A percentile compares a stretch with the other conserved stretches of the same genome.
These are phyloP conservation scores for Taxidea taxus DNA, from an alignment of 2,113 vertebrate species.

Conservation along the genomic window DNA sequence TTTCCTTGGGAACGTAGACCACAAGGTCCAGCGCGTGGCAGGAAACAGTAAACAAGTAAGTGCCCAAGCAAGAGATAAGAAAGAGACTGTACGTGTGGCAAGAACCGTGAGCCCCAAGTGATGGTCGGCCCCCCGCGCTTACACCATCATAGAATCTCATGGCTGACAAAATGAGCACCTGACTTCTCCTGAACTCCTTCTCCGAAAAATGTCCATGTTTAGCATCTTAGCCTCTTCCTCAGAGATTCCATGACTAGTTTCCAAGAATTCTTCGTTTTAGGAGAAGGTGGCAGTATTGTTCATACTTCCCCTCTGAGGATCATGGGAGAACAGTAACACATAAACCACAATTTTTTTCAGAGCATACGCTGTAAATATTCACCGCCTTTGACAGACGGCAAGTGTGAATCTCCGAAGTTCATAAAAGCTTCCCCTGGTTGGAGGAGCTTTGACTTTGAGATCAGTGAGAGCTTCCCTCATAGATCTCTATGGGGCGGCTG, in stretches of 20 bases:
- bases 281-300: not conserved
- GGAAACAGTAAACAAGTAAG: not conserved
- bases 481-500: not conserved
- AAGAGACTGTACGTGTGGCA: fast-evolving
- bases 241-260: not conserved
- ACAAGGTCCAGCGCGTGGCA: not conserved
- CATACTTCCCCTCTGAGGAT: not conserved
- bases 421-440: not conserved
- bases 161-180: not conserved
- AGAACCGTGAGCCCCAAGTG: fast-evolving
- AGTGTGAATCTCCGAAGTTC: not conserved
- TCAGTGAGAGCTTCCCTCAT: fast-evolving
- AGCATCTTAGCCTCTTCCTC: not conserved
- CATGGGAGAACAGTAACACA: not conserved
- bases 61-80: not conserved
- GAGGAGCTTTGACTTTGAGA: not conserved
- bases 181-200: not conserved
- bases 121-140: not conserved
- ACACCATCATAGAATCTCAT: no score
- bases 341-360: not conserved
- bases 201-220: not conserved
- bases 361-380: not conserved
- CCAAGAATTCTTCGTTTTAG: constrained; percentile 21
- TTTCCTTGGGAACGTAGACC: not conserved
- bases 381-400: not conserved